Evolutionary conservation across 2,113 vertebrate species (phyloP), one percentile per base, ranked within the genome.

Genomic region (Corythoichthys intestinalis): DNA sequence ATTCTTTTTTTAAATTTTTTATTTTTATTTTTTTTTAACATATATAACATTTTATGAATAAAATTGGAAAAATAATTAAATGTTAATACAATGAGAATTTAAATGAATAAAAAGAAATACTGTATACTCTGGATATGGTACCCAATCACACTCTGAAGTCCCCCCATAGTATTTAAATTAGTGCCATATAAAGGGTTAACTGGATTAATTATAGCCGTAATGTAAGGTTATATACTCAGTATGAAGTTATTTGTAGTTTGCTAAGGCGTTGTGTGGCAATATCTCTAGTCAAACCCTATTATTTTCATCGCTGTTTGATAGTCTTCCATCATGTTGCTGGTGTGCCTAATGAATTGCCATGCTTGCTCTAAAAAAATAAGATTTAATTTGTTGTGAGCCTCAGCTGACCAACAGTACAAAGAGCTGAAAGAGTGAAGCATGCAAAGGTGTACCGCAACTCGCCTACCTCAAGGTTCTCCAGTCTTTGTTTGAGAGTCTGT

Each of bases 381-480:
- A 58, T 14, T 58, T 5, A 6, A 58, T 2, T 13, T 14, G 20
- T 28, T 20, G 20, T 28, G 20, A 12, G 9, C 2, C 53, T 10
- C 11, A 2, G 13, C 12, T 48, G 47, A 3, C 47, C 11, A 48
- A 50, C 13, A 50, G 10, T 2, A 13, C 47, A 13, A 48, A 12
- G 37, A 14, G 5, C 10, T 28, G 13, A 28, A 28, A 2, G 35
- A 38, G 14, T 7, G 35, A 13, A 37, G 12, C 35, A 58, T 4
- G 12, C 35, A 58, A 2, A 14, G 56, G 12, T 3, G 13, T 38
- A 14, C 11, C 28, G 61, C 2, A 2, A 28, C 41, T 69, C 61
- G 68, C 92, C 76, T 93, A 98, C 96, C 95, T 98, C 96, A 4
- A 98, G 91, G 84, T 96, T 98, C 77, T 98, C 97, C 89, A 98